These are phyloP conservation scores for Drepana arcuata DNA, from an alignment of 1,140 invertebrate genomes.

Conservation along the genomic window DNA sequence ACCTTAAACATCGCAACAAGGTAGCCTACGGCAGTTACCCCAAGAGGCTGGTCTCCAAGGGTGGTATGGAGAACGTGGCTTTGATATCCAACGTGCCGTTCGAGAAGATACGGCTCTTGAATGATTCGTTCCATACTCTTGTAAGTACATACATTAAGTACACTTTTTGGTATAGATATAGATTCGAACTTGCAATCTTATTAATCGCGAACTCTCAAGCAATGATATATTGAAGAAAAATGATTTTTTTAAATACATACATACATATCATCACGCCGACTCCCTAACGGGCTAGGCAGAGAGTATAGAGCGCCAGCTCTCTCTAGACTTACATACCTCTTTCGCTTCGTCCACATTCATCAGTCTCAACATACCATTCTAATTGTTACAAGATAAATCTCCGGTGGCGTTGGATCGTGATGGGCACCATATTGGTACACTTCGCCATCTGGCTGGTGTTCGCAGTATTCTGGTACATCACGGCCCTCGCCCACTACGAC, in stretches of 20 bases:
- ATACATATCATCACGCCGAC: no score
- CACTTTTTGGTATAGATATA: no score
- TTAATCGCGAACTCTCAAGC: no score
- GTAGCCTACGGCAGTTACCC: slow-evolving; percentile 40
- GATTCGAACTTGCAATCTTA: no score
- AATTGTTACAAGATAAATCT: slow-evolving; percentile 56
- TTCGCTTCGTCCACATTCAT: no score
- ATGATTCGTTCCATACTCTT: slow-evolving; percentile 61
- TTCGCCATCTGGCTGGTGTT: slow-evolving; percentile 60
- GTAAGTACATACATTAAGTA: slow-evolving; percentile 34
- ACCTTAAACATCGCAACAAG: no score
- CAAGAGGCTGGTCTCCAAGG: slow-evolving; percentile 53
- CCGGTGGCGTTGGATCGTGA: slow-evolving; percentile 62
- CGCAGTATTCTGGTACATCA: slow-evolving; percentile 62
- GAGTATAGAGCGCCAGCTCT: no score
- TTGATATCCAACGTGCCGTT: slow-evolving; percentile 58
- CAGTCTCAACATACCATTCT: no score
- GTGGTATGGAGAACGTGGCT: slow-evolving; percentile 51
- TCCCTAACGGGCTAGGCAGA: no score
- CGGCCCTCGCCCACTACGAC: slow-evolving; percentile 57
- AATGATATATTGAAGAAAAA: no score
- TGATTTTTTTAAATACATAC: no score
- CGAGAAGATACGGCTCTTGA: slow-evolving; percentile 51
- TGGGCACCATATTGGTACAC: slow-evolving; percentile 51
- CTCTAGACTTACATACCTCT: no score